Base-by-base conservation (phyloP, 1,140 invertebrate genomes). In the Ptiloglossa arizonensis region DNA sequence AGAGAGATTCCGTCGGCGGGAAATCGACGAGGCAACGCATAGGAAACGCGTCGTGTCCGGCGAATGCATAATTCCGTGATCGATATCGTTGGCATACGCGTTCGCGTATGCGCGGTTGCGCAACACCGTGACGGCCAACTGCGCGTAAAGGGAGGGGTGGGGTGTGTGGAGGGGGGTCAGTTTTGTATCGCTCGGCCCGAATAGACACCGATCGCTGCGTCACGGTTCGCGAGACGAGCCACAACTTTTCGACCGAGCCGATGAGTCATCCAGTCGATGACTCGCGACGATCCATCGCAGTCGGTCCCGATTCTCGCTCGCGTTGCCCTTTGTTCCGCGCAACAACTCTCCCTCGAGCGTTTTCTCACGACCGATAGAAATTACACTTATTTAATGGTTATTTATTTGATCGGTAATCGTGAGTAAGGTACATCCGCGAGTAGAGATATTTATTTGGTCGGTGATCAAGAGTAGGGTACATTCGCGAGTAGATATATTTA, bases 1-100 rank as follows among this genome's bases (percentile, higher is more conserved):
- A 13, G 11, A 11, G 13, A 41, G 9, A 41, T 62, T 52, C 19
- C 69, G n/a, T n/a, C 22, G 2, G 41, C 29, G 29, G 29, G 38
- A 59, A 70, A 59, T 46, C 13, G 32, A 27, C 68, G 54, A 67
- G 62, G 22, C 41, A 56, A 38, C 35, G 75, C 75, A 69, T 56
- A 63, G 68, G 52, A 56, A 71, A 68, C 32, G 50, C 59, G n/a
- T n/a, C 15, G 29, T 19, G 69, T 64, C 46, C 44, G 59, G 41
- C 17, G 60, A 66, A 73, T 73, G 60, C 62, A 71, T 48, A 73
- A 76, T 82, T 52, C 67, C 35, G 38, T 56, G 81, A 83, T 83
- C 81, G 73, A 64, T 83, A 82, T 83, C 66, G 68, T 80, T 72
- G 67, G 77, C 76, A 79, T 57, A 72, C 67, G 44, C 48, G 76